Evolutionary conservation across 1,140 invertebrate genomes (phyloP), one percentile per base, ranked within the genome.

Genomic region (Apis florea): DNA sequence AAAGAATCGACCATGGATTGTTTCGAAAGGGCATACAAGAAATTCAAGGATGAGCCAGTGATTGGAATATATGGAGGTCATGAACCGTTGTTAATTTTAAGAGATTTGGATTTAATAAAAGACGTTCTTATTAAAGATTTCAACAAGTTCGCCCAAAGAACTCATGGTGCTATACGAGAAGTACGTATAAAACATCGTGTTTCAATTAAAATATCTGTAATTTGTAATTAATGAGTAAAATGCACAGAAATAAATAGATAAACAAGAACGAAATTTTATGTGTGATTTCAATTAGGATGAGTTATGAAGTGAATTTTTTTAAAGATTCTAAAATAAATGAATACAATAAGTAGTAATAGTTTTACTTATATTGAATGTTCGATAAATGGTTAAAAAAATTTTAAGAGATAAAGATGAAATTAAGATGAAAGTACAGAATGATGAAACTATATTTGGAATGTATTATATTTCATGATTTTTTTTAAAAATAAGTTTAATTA

Each of bases 81-180:
- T 13, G 19, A 6, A 0, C 85, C 85, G 5, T 5, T 26, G 5
- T 51, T 85, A 1, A 0, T 87, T 11, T 0, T 85, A 12, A 76
- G 17, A 1, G 81, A 87, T 49, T 64, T 77, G 4, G 59, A 83
- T 0, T 47, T 83, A 2, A 81, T 87, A 17, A 83, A 87, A 51
- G 63, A 83, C 0, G 81, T 87, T 10, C 40, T 87, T 9, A 87
- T 87, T 12, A 87, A 81, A 40, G 84, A 87, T 15, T 87, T 87
- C 6, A 5, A 61, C 3, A n/a, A 2, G 4, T 87, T 87, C 40
- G 24, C 63, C 17, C 63, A 87, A 47, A 69, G 56, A 12, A 56
- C 8, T 0, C 1, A 15, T 0, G 0, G 1, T 11, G 26, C 58
- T 51, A 10, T 24, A 6, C 67, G 67, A 13, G 71, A 76, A 59